Conservation (phyloP, 2,113 vertebrate genomes). For the Hippocampus barbouri region DNA sequence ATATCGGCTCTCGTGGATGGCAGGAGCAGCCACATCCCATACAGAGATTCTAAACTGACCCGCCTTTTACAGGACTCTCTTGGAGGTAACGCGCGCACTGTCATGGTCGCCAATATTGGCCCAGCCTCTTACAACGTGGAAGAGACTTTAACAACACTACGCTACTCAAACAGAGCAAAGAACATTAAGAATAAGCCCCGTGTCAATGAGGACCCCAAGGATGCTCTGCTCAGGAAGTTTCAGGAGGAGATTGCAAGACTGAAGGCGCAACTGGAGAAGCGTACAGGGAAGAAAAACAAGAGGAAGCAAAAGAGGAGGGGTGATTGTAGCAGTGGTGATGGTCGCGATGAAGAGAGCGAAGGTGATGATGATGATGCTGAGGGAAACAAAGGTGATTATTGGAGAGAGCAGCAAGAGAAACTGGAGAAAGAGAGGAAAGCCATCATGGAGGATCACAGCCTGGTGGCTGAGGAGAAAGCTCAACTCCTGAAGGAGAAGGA, state of each 20-base stretch:
- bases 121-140: constrained; percentile 97
- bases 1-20: constrained; percentile 96
- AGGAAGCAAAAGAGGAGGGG: constrained; percentile 77
- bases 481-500: constrained; percentile 88
- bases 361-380: constrained; percentile 81
- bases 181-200: constrained; percentile 98
- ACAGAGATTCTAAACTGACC: constrained; percentile 95
- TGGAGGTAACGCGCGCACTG: constrained; percentile 96
- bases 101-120: constrained; percentile 98
- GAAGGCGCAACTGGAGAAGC: constrained; percentile 87
- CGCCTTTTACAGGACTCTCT: constrained; percentile 92
- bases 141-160: constrained; percentile 91
- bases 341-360: constrained; percentile 68
- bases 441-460: constrained; percentile 93
- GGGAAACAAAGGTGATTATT: constrained; percentile 82
- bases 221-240: constrained; percentile 90
- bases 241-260: constrained; percentile 95
- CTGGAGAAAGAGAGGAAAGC: constrained; percentile 93
- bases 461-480: constrained; percentile 92
- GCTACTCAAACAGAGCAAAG: constrained; percentile 95
- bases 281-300: constrained; percentile 82
- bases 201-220: constrained; percentile 96
- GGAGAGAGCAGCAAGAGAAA: constrained; percentile 92
- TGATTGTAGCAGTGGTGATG: constrained; percentile 79
- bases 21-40: constrained; percentile 92